Percentiles rank a stretch among this genome's conserved stretches.
phyloP scores from a whole-genome alignment of 2,797 vertebrate species.

The Peromyscus nudipes region DNA sequence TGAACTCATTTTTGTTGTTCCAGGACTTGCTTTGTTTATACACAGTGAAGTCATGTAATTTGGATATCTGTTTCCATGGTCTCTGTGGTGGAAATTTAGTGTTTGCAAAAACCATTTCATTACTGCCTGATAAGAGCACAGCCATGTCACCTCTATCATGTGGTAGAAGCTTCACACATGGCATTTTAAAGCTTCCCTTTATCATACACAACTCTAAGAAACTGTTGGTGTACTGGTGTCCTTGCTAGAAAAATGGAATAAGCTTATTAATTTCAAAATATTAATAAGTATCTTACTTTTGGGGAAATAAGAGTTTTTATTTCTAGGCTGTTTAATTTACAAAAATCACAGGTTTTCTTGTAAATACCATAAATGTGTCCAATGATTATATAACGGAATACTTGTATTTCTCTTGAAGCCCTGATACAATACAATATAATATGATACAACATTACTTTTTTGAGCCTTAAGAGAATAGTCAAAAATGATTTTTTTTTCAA shows the following conservation, averaged over 20 bases:
- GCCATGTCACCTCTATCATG: not conserved
- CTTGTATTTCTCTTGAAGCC: slow-evolving; percentile 34
- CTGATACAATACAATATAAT: not conserved
- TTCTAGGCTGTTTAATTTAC: slow-evolving; percentile 57
- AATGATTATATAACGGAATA: slow-evolving; percentile 32
- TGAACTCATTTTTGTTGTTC: not conserved
- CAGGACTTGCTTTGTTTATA: not conserved
- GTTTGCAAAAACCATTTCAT: not conserved
- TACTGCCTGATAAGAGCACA: not conserved
- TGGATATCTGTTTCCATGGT: not conserved
- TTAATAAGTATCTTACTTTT: not conserved
- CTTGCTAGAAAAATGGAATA: slow-evolving; percentile 45
- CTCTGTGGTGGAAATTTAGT: not conserved
- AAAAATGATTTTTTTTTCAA: slow-evolving; percentile 20
- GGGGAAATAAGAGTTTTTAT: slow-evolving; percentile 27
- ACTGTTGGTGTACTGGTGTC: slow-evolving; percentile 25
- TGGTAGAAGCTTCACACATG: not conserved
- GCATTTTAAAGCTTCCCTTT: not conserved
- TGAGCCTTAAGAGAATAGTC: slow-evolving; percentile 22
- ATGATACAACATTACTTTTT: not conserved
- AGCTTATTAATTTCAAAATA: slow-evolving; percentile 21
- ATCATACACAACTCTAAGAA: not conserved
- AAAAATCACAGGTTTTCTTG: slow-evolving; percentile 55
- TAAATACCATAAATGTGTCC: slow-evolving; percentile 34
- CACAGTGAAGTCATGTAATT: not conserved